Conservation (phyloP, 2,888 invertebrate species). For the Stegana nigrithorax region DNA sequence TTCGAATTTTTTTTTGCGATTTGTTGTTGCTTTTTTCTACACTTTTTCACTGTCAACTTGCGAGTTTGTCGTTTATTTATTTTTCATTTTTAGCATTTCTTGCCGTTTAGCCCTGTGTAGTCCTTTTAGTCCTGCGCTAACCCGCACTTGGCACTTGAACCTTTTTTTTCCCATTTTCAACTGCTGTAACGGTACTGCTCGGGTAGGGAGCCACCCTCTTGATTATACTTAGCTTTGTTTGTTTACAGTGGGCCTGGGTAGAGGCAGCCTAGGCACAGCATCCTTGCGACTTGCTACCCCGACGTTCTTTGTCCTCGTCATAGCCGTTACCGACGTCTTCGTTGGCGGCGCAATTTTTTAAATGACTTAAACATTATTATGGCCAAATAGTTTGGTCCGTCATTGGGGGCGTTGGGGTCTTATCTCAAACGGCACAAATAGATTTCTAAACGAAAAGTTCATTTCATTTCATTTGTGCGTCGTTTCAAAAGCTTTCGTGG, state of each 20-base stretch:
- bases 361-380: conserved; percentile 17
- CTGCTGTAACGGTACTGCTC: no score
- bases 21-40: background rate
- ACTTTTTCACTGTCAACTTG: conserved; percentile 39
- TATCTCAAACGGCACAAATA: conserved; percentile 10
- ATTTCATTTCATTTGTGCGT: conserved; percentile 18
- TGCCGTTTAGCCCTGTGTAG: background rate
- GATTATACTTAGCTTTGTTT: conserved; percentile 14
- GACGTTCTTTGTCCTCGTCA: background rate
- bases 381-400: conserved; percentile 15
- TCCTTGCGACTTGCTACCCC: background rate
- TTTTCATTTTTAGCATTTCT: conserved; percentile 42
- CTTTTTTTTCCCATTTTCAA: background rate
- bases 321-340: no score
- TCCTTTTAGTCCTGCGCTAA: background rate
- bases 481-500: background rate
- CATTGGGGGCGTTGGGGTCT: background rate
- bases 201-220: background rate
- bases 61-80: conserved; percentile 47
- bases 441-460: conserved; percentile 15
- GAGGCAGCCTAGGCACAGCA: background rate
- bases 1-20: background rate
- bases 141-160: background rate
- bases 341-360: no score
- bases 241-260: background rate